Percentiles rank a stretch among this genome's conserved stretches.
These are phyloP conservation scores for Lepetodrilus schrolli DNA, from an alignment of 2,888 invertebrate species.

Conservation along the genomic window DNA sequence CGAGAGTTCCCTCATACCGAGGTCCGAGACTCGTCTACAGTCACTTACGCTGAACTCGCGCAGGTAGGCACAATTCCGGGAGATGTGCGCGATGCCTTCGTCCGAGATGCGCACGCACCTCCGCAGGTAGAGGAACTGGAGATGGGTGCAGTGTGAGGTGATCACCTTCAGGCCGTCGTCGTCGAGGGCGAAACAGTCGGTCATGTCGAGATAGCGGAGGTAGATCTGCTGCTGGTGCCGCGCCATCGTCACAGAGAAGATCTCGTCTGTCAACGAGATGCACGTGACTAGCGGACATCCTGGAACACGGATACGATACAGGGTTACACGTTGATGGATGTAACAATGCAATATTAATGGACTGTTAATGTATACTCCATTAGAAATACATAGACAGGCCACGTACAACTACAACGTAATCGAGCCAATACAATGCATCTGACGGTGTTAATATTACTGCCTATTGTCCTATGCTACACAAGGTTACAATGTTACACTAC, in stretches of 20 bases:
- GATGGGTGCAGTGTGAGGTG: slow-evolving; percentile 89
- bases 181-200: slow-evolving; percentile 89
- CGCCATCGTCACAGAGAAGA: slow-evolving; percentile 69
- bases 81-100: slow-evolving; percentile 91
- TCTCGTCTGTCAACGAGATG: slow-evolving; percentile 77
- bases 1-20: slow-evolving; percentile 91
- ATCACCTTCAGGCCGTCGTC: slow-evolving; percentile 89
- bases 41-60: slow-evolving; percentile 90
- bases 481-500: too few species aligned
- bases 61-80: slow-evolving; percentile 88
- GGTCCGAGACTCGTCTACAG: slow-evolving; percentile 89
- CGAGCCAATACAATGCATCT: too few species aligned
- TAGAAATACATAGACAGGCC: too few species aligned
- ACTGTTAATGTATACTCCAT: too few species aligned
- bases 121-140: slow-evolving; percentile 89
- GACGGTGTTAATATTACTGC: too few species aligned
- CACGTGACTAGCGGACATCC: slow-evolving; percentile 87
- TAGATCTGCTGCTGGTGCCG: slow-evolving; percentile 78
- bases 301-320: too few species aligned
- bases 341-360: too few species aligned
- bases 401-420: too few species aligned
- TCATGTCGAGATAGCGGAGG: slow-evolving; percentile 91
- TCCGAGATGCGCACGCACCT: slow-evolving; percentile 93
- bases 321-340: too few species aligned
- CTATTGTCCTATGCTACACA: too few species aligned